Evolutionary conservation across 2,797 vertebrate species (phyloP).

Genomic region (Heterohyrax brucei): DNA sequence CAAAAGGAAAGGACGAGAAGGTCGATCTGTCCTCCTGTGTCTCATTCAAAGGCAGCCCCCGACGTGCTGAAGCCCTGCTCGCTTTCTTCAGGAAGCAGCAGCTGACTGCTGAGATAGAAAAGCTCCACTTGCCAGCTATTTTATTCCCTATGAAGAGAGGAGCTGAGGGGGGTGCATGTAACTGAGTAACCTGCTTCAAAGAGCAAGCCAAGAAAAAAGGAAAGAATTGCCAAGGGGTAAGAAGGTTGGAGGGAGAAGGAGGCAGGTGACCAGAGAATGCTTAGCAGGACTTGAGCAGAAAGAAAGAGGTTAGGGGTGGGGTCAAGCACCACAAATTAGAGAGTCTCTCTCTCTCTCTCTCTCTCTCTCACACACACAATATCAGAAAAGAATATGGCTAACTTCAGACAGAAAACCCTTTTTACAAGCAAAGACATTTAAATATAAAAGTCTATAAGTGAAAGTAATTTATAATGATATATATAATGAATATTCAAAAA

Average conservation of each 20-base stretch:
- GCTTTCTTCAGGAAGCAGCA: constrained; percentile 1
- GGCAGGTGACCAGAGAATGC: background rate
- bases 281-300: background rate
- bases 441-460: background rate
- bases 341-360: background rate
- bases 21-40: background rate
- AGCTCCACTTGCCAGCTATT: background rate
- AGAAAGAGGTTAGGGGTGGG: background rate
- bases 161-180: background rate
- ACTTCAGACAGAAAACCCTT: background rate
- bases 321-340: background rate
- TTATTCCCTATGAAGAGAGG: background rate
- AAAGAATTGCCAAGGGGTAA: background rate
- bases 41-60: background rate
- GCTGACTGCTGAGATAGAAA: background rate
- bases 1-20: background rate
- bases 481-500: background rate
- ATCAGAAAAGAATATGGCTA: background rate
- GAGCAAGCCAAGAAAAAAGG: background rate
- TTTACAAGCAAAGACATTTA: background rate
- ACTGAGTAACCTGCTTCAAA: background rate
- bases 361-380: background rate
- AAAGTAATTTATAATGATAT: background rate
- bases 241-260: background rate
- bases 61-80: background rate